Conservation (phyloP, 2,113 vertebrate species). For the Puma concolor region DNA sequence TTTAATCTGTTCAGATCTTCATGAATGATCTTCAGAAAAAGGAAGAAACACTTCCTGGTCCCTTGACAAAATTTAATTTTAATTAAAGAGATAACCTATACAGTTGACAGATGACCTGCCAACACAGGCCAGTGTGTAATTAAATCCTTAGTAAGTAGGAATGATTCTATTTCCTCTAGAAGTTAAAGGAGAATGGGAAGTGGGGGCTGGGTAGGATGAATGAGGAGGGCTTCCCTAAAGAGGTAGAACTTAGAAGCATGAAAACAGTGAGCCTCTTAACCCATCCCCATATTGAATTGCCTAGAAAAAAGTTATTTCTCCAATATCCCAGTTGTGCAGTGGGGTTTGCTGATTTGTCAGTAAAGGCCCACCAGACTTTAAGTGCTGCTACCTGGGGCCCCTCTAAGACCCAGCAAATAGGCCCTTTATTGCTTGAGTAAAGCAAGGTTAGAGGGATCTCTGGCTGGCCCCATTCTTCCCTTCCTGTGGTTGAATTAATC, state of each 20-base stretch:
- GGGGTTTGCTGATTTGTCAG: not conserved
- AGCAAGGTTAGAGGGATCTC: not conserved
- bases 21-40: slow-evolving; percentile 30
- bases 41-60: not conserved
- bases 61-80: slow-evolving; percentile 27
- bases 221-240: not conserved
- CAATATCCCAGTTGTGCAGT: not conserved
- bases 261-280: not conserved
- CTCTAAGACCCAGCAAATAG: not conserved
- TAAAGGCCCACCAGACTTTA: not conserved
- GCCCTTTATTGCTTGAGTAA: not conserved
- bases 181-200: slow-evolving; percentile 19
- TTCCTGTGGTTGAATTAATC: not conserved
- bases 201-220: not conserved
- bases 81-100: not conserved
- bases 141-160: slow-evolving; percentile 30
- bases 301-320: not conserved
- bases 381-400: not conserved
- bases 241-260: not conserved
- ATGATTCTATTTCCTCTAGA: slow-evolving; percentile 5
- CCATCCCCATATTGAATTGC: not conserved
- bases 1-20: slow-evolving; percentile 38
- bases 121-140: not conserved
- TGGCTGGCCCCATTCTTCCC: not conserved
- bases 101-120: not conserved